Evolutionary conservation across 2,113 vertebrate genomes (phyloP).

Genomic region (Sapayoa aenigma): DNA sequence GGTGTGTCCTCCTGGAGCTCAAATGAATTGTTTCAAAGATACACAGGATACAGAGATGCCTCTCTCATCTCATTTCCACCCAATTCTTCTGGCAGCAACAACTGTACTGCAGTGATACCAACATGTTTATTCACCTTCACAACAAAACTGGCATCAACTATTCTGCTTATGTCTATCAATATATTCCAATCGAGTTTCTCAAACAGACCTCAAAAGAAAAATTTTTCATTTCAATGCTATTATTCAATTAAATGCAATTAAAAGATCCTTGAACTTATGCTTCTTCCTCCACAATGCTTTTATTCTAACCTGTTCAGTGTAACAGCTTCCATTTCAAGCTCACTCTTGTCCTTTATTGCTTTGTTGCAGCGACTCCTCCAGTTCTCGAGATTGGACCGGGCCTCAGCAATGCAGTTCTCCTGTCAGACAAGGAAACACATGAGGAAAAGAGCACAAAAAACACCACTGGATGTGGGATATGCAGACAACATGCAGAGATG

Average conservation of each 20-base stretch:
- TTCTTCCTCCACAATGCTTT: not conserved
- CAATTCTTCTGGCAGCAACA: not conserved
- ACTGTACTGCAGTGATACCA: not conserved
- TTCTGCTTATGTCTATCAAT: not conserved
- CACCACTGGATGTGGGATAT: not conserved
- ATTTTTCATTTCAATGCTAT: not conserved
- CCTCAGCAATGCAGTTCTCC: slow-evolving; percentile 81
- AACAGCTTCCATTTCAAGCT: slow-evolving; percentile 81
- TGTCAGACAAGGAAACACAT: slow-evolving; percentile 10
- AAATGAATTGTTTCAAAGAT: not conserved
- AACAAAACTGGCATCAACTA: not conserved
- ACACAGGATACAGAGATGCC: not conserved
- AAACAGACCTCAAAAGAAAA: not conserved
- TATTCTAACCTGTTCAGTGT: slow-evolving; percentile 81
- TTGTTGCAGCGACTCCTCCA: slow-evolving; percentile 81
- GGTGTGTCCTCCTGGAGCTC: not conserved
- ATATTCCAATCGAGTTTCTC: not conserved
- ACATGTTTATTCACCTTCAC: not conserved
- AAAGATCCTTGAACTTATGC: not conserved
- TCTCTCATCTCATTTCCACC: not conserved
- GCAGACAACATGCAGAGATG: not conserved
- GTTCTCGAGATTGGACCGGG: slow-evolving; percentile 76
- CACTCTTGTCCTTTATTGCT: slow-evolving; percentile 81
- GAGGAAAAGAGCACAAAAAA: not conserved
- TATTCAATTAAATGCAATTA: not conserved